Evolutionary conservation across 2,113 vertebrate species (phyloP), one percentile per base, ranked within the genome.

Genomic region (Brachyhypopomus gauderio): DNA sequence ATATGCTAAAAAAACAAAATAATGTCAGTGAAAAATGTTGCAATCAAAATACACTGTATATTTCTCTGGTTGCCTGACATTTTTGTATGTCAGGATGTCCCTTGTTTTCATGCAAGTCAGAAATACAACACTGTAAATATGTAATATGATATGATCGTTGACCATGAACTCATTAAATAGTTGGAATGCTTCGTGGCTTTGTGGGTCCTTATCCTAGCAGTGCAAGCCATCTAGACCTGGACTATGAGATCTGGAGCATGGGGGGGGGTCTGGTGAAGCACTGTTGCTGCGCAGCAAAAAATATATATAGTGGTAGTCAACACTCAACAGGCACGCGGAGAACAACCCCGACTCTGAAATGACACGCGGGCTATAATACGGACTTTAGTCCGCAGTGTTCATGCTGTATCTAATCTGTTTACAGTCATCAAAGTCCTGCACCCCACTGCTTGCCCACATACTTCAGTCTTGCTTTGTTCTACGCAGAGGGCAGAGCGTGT

Each of bases 381-480:
- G 45, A 23, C n/a, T 34, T 55, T 5, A 48, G 30, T 48, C 76
- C 41, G 67, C 67, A 72, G 77, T 60, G 67, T 36, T 62, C 48
- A 45, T 79, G 77, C 36, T 72, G 70, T 72, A 48, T 79, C 67
- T 79, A 60, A 79, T 72, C 34, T 17, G 23, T 19, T 16, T 27
- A 27, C 36, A 30, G n/a, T 62, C 56, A 30, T 27, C 30, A 27
- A 20, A 66, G 25, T 41, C 70, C 41, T 36, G 25, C 1, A 63
- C 45, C 41, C 34, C 16, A 56, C 22, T 38, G n/a, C 22, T 52
- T 23, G 27, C 4, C 62, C 30, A 63, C 2, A 41, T 77, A 52
- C 41, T 30, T 77, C 52, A 22, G 41, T 36, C 59, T 74, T 74
- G 20, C 71, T 80, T 80, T 80, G 71, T 80, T 66, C 30, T 55